Conservation (phyloP, 2,888 invertebrate genomes). For the Drosophila helvetica region DNA sequence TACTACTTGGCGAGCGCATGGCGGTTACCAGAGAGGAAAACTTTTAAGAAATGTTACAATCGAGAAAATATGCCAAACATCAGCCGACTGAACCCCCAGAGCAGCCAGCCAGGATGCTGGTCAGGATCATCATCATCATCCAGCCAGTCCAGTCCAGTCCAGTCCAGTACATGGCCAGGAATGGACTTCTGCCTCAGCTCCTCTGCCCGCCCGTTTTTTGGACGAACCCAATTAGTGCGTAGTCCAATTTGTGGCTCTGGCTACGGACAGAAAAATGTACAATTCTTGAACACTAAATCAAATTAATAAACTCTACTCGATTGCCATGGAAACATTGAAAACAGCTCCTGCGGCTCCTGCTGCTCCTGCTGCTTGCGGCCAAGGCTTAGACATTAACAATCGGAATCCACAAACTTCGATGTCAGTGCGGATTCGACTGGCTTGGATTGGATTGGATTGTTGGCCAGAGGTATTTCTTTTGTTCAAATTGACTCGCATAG, state of each 20-base stretch:
- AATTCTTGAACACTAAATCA: conserved; percentile 21
- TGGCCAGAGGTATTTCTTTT: not conserved
- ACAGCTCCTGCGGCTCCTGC: not conserved
- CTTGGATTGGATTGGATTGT: not conserved
- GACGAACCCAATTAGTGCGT: conserved; percentile 46
- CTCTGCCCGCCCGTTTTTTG: not conserved
- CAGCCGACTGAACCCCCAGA: conserved; percentile 11
- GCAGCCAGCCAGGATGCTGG: not conserved
- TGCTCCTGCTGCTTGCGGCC: conserved; percentile 28
- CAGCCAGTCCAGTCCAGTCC: not conserved
- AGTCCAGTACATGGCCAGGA: not conserved
- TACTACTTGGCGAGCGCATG: conserved; percentile 36
- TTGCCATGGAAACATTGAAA: conserved; percentile 30
- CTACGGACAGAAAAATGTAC: conserved; percentile 14
- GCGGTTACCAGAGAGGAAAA: conserved; percentile 61
- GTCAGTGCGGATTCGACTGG: not conserved
- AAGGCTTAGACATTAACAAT: conserved; percentile 51
- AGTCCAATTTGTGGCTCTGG: conserved; percentile 42
- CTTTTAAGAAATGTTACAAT: conserved; percentile 43
- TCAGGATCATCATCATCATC: conserved; percentile 3
- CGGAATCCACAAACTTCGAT: conserved; percentile 42
- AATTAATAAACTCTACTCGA: conserved; percentile 43
- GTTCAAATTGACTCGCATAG: conserved; percentile 5
- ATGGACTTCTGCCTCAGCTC: not conserved
- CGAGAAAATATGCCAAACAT: conserved; percentile 47